Base-by-base conservation (phyloP, 2,888 invertebrate species). In the Abscondita cerata region DNA sequence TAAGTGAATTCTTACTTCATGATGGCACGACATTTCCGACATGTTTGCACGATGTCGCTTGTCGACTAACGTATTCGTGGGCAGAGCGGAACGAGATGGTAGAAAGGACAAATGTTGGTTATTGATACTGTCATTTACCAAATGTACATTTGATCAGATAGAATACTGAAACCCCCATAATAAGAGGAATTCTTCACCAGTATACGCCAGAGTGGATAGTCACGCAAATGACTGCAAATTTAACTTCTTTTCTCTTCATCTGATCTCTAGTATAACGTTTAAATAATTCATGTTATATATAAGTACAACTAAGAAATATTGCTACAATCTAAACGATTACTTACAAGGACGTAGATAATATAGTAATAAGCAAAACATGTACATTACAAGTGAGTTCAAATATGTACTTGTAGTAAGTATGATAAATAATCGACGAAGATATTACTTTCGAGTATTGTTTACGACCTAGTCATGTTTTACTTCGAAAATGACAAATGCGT, bases 101-200 rank as follows among this genome's bases (percentile, higher is more conserved):
- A 62, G 71, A 71, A 66, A 71, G 72, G 74, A 75, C 76, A 76
- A 75, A 76, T 75, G 75, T 71, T 70, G 70, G 71, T 76, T 76
- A 75, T 75, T 75, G 76, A 75, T 76, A 75, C 75, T 74, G 76
- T 74, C 75, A 75, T 75, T 75, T 75, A 74, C 74, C n/a, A 75
- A 75, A 75, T 75, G 74, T 73, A 73, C 72, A 68, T 63, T 62
- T 64, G 71, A 75, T 75, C 75, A 73, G 73, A 75, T 73, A 71
- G 70, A 67, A 60, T 51, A 52, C 59, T 52, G 47, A 59, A 62
- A 55, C 55, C 57, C n/a, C 48, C 59, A 65, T 65, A 62, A 65
- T 65, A 62, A 62, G 62, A 52, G 56, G 50, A 62, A 62, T 62
- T 62, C 57, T 58, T 54, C 41, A 36, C n/a, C 52, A 20, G 41